Evolutionary conservation across 2,888 invertebrate genomes (phyloP).

Genomic region (Euplagia quadripunctaria): DNA sequence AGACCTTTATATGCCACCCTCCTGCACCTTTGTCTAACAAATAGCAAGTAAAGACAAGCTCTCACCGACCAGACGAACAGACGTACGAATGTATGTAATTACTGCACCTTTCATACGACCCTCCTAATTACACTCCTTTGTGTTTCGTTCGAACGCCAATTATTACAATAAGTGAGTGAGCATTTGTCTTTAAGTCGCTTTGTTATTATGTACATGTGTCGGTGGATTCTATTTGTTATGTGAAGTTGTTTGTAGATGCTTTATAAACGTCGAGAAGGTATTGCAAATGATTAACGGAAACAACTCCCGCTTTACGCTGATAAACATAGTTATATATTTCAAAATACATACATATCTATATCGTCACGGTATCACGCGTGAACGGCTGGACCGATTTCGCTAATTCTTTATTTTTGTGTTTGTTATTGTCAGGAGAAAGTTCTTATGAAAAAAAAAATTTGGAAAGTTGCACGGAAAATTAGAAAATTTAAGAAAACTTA

Average conservation of each 20-base stretch:
- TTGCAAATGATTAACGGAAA: neutral
- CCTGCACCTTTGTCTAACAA: conserved; percentile 56
- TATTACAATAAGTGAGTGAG: conserved; percentile 77
- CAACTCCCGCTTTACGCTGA: neutral
- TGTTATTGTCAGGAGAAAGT: too few relatives aligned
- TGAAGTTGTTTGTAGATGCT: conserved; percentile 7
- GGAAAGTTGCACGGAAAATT: too few relatives aligned
- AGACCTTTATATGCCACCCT: conserved; percentile 14
- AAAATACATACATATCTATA: too few relatives aligned
- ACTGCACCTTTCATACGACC: conserved; percentile 76
- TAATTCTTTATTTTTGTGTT: too few relatives aligned
- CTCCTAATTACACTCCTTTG: conserved; percentile 79
- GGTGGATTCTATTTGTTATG: conserved; percentile 10
- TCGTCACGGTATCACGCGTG: too few relatives aligned
- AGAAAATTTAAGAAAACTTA: too few relatives aligned
- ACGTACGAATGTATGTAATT: conserved; percentile 68
- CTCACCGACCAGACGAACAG: conserved; percentile 44
- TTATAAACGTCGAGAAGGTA: neutral
- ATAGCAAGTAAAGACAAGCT: conserved; percentile 56
- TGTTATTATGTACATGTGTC: conserved; percentile 33
- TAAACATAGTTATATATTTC: too few relatives aligned
- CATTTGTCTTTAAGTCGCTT: conserved; percentile 61
- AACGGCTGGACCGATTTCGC: too few relatives aligned
- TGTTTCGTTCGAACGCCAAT: conserved; percentile 77
- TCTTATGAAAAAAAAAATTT: too few relatives aligned